Evolutionary conservation across 2,797 vertebrate genomes (phyloP), one percentile per base, ranked within the genome.

Genomic region (Gila robusta): DNA sequence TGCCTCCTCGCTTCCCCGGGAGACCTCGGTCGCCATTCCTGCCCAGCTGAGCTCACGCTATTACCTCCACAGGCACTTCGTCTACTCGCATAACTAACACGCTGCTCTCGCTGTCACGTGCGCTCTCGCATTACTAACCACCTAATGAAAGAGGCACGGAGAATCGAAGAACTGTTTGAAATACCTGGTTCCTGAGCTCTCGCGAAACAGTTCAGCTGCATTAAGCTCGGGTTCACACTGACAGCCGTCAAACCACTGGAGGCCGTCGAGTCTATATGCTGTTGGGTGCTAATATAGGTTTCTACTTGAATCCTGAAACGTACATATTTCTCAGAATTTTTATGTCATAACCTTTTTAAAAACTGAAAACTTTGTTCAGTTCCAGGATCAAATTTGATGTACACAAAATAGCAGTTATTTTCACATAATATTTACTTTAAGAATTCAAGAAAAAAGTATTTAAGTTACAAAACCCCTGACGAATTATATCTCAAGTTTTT

Each of bases 1-100:
- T 86, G 76, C 86, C 84, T 86, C 84, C 79, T 26, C 56, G 35
- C 69, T 76, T 87, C 86, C 91, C 71, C 82, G 44, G 87, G 91
- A 89, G 87, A 89, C 78, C 86, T 41, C 64, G 73, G 41, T 86
- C 86, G 71, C 82, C 86, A 82, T 88, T 83, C 71, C 56, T 85
- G 73, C 79, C 87, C 79, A 85, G 82, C 86, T 85, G 84, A 80
- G 81, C 83, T 88, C 74, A 47, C 41, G 67, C 76, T 77, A 74
- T 88, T 85, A 81, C 82, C 70, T 88, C 82, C 79, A 89, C 86
- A 82, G 82, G 73, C 84, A 70, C 69, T 85, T 71, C n/a, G 23
- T 80, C 39, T 85, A 76, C 84, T 89, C 69, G 47, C 35, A 44
- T 76, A 87, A 87, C 82, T 81, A 88, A 88, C 79, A 52, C 47